Conservation (phyloP, 2,113 vertebrate species). For the Mormyrus iriodes region DNA sequence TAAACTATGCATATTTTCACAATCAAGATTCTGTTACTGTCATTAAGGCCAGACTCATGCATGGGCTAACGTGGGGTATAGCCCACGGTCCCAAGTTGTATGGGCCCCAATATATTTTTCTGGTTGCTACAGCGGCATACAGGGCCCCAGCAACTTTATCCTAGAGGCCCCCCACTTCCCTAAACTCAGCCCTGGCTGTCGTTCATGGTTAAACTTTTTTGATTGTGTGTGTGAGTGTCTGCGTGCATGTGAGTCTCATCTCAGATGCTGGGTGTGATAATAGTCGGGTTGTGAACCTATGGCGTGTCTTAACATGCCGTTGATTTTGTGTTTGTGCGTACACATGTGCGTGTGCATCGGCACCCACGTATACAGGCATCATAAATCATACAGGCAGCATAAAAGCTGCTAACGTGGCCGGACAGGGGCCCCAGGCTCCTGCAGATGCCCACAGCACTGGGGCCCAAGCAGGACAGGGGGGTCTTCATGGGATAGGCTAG, state of each 20-base stretch:
- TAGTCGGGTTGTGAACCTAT: not conserved
- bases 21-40: not conserved
- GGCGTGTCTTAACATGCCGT: not conserved
- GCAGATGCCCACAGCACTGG: constrained; percentile 64
- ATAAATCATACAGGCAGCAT: constrained; percentile 9
- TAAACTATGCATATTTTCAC: not conserved
- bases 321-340: not conserved
- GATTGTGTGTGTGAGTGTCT: not conserved
- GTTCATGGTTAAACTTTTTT: not conserved
- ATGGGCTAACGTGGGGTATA: not conserved
- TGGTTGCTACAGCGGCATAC: not conserved
- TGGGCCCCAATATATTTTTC: not conserved
- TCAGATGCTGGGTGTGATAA: not conserved
- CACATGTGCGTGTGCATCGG: not conserved
- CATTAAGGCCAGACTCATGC: not conserved
- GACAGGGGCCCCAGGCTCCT: constrained; percentile 61
- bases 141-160: not conserved
- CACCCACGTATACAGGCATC: constrained; percentile 2
- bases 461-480: constrained; percentile 66
- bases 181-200: not conserved
- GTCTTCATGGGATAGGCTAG: constrained; percentile 68
- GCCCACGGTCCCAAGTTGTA: not conserved
- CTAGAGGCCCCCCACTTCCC: not conserved
- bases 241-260: not conserved
- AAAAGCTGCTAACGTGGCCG: constrained; percentile 73